phyloP scores from a whole-genome alignment of 2,888 invertebrate genomes.

The Blomia tropicalis region DNA sequence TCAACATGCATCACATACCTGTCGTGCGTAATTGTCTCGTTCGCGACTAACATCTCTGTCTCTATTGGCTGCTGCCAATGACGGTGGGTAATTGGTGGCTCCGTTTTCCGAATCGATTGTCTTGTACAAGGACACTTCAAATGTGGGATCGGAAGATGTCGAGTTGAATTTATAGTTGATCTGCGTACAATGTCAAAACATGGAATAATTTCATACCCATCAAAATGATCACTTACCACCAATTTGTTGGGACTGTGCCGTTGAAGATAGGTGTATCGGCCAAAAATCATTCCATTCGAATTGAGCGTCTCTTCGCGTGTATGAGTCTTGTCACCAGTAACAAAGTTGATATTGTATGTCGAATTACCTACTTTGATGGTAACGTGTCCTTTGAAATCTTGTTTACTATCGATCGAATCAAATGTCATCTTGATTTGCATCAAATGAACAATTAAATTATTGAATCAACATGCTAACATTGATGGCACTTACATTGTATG shows the following conservation, averaged over 20 bases:
- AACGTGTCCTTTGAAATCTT: constrained; percentile 23
- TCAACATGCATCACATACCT: not conserved
- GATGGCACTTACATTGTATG: not conserved
- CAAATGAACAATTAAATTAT: not conserved
- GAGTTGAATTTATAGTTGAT: constrained; percentile 25
- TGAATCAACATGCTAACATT: not conserved
- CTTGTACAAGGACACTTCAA: constrained; percentile 22
- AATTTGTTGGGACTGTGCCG: not conserved
- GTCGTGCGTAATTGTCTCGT: constrained; percentile 3
- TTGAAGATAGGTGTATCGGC: constrained; percentile 7
- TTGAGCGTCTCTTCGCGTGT: constrained; percentile 17
- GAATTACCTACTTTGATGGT: constrained; percentile 21
- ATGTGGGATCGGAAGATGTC: constrained; percentile 20
- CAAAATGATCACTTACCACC: constrained; percentile 13
- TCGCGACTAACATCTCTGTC: not conserved
- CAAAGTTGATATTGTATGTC: constrained; percentile 18
- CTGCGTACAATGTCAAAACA: not conserved
- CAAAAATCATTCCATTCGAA: constrained; percentile 13
- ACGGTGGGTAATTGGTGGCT: not conserved
- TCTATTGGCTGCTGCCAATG: too few relatives aligned
- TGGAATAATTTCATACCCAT: not conserved
- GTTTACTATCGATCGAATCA: constrained; percentile 20
- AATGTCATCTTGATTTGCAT: constrained; percentile 1
- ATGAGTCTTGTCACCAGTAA: constrained; percentile 16
- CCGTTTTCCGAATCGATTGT: constrained; percentile 13